Conservation (phyloP, 2,797 vertebrate species). For the Nasua narica region DNA sequence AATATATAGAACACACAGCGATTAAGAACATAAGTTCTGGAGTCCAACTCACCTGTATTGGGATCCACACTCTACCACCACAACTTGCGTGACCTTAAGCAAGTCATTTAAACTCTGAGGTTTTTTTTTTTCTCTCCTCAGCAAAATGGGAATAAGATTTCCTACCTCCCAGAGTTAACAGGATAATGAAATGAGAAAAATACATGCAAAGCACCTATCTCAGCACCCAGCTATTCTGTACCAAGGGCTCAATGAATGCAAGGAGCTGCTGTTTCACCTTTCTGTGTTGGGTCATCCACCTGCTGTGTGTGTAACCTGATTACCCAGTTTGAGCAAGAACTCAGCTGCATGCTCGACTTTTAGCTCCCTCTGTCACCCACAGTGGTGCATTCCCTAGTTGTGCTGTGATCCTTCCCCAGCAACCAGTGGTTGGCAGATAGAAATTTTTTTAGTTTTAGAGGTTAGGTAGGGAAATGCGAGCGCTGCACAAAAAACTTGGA, state of each 20-base stretch:
- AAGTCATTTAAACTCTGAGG: not conserved
- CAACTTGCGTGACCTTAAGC: not conserved
- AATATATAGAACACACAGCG: not conserved
- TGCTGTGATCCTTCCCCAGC: not conserved
- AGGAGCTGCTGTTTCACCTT: not conserved
- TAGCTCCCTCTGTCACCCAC: not conserved
- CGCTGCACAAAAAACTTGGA: slow-evolving; percentile 62
- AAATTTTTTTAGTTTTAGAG: not conserved
- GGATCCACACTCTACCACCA: not conserved
- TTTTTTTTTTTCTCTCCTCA: not conserved
- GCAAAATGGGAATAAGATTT: not conserved
- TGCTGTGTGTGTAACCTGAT: not conserved
- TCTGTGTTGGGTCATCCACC: not conserved
- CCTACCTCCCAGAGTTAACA: not conserved
- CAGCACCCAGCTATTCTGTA: not conserved
- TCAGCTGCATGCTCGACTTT: not conserved
- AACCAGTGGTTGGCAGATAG: not conserved
- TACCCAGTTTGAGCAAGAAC: not conserved
- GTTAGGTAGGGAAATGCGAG: not conserved
- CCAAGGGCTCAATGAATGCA: not conserved
- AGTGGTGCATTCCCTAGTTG: not conserved
- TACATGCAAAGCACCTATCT: not conserved
- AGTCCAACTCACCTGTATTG: not conserved
- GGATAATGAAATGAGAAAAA: slow-evolving; percentile 21
- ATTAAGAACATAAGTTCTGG: not conserved